Base-by-base conservation (phyloP, 2,797 vertebrate genomes). In the Intellagama lesueurii region DNA sequence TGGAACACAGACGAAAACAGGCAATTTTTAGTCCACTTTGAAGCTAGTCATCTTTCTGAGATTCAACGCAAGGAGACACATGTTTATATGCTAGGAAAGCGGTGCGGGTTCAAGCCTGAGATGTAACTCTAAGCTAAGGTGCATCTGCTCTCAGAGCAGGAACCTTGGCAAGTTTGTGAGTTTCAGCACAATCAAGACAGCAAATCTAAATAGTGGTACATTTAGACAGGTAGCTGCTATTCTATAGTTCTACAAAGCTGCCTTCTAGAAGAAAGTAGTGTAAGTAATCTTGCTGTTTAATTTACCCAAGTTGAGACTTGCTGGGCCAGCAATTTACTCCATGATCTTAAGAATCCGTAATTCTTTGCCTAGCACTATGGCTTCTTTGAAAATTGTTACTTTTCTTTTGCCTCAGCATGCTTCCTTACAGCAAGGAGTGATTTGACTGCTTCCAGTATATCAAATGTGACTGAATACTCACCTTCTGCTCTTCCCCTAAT, bases 1-100 rank as follows among this genome's bases (percentile, higher is more conserved):
- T 35, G 73, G 80, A 1, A 52, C 80, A 89, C 30, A 52, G 85
- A 24, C 24, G 66, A n/a, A 72, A 84, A 88, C 4, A 83, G 81
- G 5, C 64, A 40, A 49, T 80, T n/a, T 83, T 47, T 56, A 24
- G 47, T 47, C 52, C 7, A 56, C 16, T 47, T 88, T 83, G 30
- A 80, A 77, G 3, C 2, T 14, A 76, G 44, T 68, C 79, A 44
- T 82, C n/a, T 4, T 69, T 75, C 28, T 82, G 35, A 86, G 56
- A 30, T 14, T 30, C 6, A 81, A 66, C 6, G n/a, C 28, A 68
- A 47, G 47, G 75, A 75, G 68, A 76, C 56, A 68, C 28, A 77
- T 69, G 49, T 52, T 4, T 56, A 75, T 68, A n/a, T 1, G 14
- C 24, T 81, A 66, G 26, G 35, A 26, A 17, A 52, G 24, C 83